Evolutionary conservation across 2,113 vertebrate species (phyloP).

Genomic region (Leucoraja erinaceus): DNA sequence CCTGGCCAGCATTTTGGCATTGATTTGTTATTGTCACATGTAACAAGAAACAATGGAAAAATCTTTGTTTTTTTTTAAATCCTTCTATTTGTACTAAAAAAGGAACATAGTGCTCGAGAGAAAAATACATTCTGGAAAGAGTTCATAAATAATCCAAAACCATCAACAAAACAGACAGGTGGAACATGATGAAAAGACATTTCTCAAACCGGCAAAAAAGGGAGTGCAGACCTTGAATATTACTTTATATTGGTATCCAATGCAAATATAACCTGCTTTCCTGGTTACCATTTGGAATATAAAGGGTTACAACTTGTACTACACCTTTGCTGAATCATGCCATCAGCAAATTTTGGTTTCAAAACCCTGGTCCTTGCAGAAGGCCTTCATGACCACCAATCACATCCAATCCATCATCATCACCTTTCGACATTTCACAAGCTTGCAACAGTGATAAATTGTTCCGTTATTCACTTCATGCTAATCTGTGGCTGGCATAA

Average conservation of each 20-base stretch:
- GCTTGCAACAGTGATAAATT: no score
- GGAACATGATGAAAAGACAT: background rate
- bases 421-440: no score
- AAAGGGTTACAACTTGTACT: background rate
- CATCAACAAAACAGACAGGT: background rate
- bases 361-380: no score
- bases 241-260: background rate
- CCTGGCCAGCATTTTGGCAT: no score
- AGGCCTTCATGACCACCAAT: no score
- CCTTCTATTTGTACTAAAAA: background rate
- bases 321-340: slow-evolving; percentile 44
- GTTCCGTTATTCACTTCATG: no score
- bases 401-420: no score
- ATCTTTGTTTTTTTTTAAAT: no score
- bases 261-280: background rate
- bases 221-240: background rate
- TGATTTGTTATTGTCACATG: no score
- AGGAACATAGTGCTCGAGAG: background rate
- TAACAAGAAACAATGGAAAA: no score
- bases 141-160: background rate
- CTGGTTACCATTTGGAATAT: background rate
- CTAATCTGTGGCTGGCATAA: no score
- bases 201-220: background rate
- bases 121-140: background rate
- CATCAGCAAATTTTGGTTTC: no score